These are phyloP conservation scores for Saimiri boliviensis DNA, from an alignment of 2,113 vertebrate species.

Conservation along the genomic window DNA sequence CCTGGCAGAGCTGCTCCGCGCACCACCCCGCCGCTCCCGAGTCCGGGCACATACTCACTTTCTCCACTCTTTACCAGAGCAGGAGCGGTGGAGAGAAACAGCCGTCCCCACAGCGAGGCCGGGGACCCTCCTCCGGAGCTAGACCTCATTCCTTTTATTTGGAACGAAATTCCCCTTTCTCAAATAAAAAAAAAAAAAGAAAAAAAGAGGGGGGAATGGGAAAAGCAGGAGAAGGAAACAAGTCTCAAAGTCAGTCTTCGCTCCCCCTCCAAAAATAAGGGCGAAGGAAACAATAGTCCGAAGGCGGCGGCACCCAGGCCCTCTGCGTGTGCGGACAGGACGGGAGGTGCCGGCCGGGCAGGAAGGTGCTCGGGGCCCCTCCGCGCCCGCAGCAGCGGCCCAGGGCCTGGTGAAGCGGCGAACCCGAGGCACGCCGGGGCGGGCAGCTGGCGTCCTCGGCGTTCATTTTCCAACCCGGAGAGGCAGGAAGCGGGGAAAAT, in stretches of 20 bases:
- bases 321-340: slow-evolving; percentile 10
- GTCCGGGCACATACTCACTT: slow-evolving; percentile 87
- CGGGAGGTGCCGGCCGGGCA: neutral
- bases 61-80: slow-evolving; percentile 90
- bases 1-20: neutral
- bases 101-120: slow-evolving; percentile 92
- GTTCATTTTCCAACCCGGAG: slow-evolving; percentile 85
- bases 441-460: slow-evolving; percentile 83
- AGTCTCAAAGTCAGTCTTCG: slow-evolving; percentile 76
- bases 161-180: slow-evolving; percentile 79
- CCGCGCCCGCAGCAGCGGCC: slow-evolving; percentile 78
- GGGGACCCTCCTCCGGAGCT: slow-evolving; percentile 87
- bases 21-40: slow-evolving; percentile 17
- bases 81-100: slow-evolving; percentile 88
- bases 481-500: neutral
- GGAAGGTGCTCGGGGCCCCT: no score
- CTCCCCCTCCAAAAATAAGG: slow-evolving; percentile 33
- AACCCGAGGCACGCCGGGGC: slow-evolving; percentile 75
- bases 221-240: neutral
- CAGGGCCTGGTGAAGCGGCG: slow-evolving; percentile 70
- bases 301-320: slow-evolving; percentile 3
- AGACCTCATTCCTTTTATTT: slow-evolving; percentile 91
- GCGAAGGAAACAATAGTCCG: no score
- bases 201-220: no score
- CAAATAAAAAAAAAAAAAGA: slow-evolving; percentile 56